Percentiles rank a stretch among this genome's conserved stretches.
Evolutionary conservation across 2,113 vertebrate species (phyloP).

Genomic region (Mionectes macconnelli): DNA sequence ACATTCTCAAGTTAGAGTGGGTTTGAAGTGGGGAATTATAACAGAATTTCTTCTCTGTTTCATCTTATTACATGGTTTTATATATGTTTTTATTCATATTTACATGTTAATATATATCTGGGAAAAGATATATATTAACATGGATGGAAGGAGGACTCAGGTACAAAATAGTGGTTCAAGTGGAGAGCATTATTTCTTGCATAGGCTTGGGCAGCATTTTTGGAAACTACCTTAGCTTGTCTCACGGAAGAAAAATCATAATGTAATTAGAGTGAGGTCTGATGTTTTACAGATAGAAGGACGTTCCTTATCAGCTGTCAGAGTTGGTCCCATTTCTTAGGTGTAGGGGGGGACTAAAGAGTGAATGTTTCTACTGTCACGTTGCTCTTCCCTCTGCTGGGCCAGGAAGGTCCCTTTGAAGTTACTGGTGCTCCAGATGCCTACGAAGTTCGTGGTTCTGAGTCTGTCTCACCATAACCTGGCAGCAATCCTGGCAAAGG

Average conservation of each 20-base stretch:
- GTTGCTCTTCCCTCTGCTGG: neutral
- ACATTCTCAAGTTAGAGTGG: neutral
- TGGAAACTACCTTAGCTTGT: neutral
- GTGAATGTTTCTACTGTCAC: neutral
- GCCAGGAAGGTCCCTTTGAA: neutral
- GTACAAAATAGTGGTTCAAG: neutral
- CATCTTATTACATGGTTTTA: neutral
- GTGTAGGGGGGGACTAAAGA: neutral
- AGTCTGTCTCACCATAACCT: rapidly evolving
- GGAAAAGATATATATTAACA: neutral
- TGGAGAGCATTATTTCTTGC: rapidly evolving
- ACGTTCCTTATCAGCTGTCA: neutral
- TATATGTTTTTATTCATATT: neutral
- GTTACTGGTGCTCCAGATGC: rapidly evolving
- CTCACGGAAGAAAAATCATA: neutral
- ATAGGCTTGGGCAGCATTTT: neutral
- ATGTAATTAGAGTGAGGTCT: neutral
- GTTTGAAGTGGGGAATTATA: neutral
- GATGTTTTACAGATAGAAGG: neutral
- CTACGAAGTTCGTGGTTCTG: rapidly evolving
- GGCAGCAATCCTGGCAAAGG: rapidly evolving
- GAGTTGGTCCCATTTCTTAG: neutral
- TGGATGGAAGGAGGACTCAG: neutral
- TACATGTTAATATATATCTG: neutral
- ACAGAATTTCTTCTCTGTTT: neutral